These are phyloP conservation scores for Brotula barbata DNA, from an alignment of 2,797 vertebrate genomes.

Conservation along the genomic window DNA sequence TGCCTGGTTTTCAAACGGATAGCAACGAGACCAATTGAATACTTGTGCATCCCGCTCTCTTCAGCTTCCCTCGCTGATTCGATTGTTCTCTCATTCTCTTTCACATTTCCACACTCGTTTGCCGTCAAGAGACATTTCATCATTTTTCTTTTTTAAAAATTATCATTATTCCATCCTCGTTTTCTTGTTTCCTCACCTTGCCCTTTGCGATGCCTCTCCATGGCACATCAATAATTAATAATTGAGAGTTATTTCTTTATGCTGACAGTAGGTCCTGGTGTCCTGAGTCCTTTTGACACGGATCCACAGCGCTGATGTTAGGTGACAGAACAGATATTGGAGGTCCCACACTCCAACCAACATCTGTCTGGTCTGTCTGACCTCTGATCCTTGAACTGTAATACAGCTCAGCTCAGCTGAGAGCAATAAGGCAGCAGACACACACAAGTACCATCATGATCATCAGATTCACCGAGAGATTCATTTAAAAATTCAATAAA, in stretches of 20 bases:
- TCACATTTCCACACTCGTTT: not conserved
- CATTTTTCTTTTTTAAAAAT: not conserved
- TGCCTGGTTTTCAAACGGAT: not conserved
- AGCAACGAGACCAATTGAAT: too few relatives aligned
- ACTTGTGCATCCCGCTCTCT: not conserved
- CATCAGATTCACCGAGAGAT: too few relatives aligned
- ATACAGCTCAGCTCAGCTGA: constrained; percentile 42
- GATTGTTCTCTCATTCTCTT: not conserved
- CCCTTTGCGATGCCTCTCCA: constrained; percentile 35
- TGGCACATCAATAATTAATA: constrained; percentile 65
- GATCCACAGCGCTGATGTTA: constrained; percentile 63
- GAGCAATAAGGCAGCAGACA: too few relatives aligned
- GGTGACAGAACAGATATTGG: constrained; percentile 55
- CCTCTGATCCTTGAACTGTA: constrained; percentile 46
- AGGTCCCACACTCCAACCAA: constrained; percentile 35
- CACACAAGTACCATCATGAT: too few relatives aligned
- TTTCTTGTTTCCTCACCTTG: constrained; percentile 9
- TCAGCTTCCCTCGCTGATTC: not conserved
- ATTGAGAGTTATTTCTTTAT: constrained; percentile 71
- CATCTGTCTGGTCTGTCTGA: constrained; percentile 65
- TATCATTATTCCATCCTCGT: constrained; percentile 2
- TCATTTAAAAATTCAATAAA: too few relatives aligned
- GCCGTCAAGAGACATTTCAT: not conserved
- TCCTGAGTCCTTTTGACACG: constrained; percentile 62
- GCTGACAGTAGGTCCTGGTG: constrained; percentile 61